A percentile compares a stretch with the other conserved stretches of the same genome.
Evolutionary conservation across 2,113 vertebrate genomes (phyloP).

Genomic region (Harpagus bidentatus): DNA sequence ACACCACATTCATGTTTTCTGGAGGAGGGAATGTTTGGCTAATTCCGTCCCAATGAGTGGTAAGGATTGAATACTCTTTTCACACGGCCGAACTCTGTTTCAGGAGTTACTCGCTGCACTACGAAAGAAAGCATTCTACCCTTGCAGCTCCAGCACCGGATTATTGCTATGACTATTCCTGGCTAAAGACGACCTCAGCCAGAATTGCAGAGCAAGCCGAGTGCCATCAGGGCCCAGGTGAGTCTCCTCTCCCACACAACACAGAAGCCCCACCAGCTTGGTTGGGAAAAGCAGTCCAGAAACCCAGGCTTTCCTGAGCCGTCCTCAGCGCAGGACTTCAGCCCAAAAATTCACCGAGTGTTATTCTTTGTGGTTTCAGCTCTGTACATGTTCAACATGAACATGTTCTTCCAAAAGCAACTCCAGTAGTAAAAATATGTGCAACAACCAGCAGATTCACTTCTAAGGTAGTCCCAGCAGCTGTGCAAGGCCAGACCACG

Average conservation of each 20-base stretch:
- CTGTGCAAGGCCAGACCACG: not conserved
- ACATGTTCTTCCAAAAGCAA: conserved; percentile 3
- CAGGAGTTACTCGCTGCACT: not conserved
- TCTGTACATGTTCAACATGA: not conserved
- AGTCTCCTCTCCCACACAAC: not conserved
- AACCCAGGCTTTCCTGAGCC: not conserved
- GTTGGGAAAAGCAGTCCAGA: not conserved
- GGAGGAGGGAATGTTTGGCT: not conserved
- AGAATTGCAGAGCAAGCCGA: not conserved
- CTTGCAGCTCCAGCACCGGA: not conserved
- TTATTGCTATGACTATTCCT: not conserved
- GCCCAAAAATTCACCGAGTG: not conserved
- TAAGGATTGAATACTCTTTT: not conserved
- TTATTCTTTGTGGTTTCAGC: not conserved
- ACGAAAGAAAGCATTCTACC: not conserved
- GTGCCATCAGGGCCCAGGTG: not conserved
- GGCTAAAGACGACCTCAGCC: not conserved
- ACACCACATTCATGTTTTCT: not conserved
- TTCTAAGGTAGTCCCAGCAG: not conserved
- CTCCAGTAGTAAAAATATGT: not conserved
- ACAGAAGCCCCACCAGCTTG: not conserved
- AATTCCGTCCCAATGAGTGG: not conserved
- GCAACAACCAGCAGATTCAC: not conserved
- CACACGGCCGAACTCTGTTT: not conserved
- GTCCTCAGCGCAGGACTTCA: not conserved